These are phyloP conservation scores for Cricetomys ansorgei DNA, from an alignment of 2,113 vertebrate species.

Conservation along the genomic window DNA sequence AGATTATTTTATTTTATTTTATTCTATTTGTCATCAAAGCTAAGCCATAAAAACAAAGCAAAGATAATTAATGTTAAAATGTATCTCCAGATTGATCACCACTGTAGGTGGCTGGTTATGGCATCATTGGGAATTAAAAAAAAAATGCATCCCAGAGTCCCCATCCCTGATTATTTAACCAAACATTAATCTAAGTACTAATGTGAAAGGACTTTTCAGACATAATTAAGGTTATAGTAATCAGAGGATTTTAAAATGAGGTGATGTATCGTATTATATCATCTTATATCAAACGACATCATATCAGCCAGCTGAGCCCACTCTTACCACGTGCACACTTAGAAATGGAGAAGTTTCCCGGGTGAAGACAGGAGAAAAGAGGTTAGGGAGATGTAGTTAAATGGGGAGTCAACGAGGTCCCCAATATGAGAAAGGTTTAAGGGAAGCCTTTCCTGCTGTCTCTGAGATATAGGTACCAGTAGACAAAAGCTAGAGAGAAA, in stretches of 20 bases:
- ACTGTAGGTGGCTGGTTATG: background rate
- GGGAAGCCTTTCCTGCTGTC: background rate
- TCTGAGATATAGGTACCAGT: background rate
- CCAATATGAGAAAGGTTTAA: background rate
- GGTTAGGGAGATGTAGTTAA: background rate
- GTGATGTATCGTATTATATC: background rate
- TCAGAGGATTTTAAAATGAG: background rate
- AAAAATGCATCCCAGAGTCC: background rate
- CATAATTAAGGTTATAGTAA: background rate
- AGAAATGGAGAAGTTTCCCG: background rate
- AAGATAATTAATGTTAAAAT: background rate
- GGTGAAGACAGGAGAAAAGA: background rate
- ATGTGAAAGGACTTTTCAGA: background rate
- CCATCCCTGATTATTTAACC: background rate
- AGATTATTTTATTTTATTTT: too few species aligned
- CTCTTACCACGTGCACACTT: background rate
- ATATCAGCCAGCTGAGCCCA: background rate
- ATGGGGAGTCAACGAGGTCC: background rate
- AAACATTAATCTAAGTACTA: background rate
- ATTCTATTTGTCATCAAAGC: too few species aligned
- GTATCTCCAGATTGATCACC: background rate
- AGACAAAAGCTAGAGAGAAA: background rate
- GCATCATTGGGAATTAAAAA: background rate
- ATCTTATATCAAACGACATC: background rate
- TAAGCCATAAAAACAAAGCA: background rate